Evolutionary conservation across 2,113 vertebrate genomes (phyloP).

Genomic region (Stegastes partitus): DNA sequence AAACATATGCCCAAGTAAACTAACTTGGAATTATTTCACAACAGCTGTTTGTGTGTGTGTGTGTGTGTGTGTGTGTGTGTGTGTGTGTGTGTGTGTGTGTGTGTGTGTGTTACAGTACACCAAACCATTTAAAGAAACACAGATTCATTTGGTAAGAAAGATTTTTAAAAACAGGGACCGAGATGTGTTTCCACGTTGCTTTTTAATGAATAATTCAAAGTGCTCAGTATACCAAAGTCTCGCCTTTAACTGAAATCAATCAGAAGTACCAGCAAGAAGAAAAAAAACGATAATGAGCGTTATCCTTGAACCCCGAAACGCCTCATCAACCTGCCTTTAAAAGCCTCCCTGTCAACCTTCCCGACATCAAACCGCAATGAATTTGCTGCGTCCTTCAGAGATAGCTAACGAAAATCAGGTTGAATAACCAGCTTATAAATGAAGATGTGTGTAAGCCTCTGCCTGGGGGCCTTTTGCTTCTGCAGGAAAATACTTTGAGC

Average conservation of each 20-base stretch:
- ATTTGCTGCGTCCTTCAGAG: constrained; percentile 32
- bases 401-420: constrained; percentile 11
- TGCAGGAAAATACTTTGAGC: constrained; percentile 42
- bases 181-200: background rate
- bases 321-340: background rate
- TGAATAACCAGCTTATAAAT: constrained; percentile 28
- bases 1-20: no score
- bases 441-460: constrained; percentile 29
- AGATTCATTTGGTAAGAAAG: background rate
- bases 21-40: no score
- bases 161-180: background rate
- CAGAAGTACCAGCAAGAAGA: background rate
- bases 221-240: background rate
- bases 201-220: background rate
- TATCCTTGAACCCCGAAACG: background rate
- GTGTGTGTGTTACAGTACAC: no score
- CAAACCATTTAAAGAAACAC: background rate
- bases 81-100: no score
- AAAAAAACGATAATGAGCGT: background rate
- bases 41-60: no score
- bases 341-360: constrained; percentile 1
- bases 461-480: constrained; percentile 27
- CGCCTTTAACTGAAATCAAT: background rate
- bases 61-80: no score
- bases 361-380: constrained; percentile 2